These are phyloP conservation scores for Amphilophus citrinellus DNA, from an alignment of 2,113 vertebrate species.

Conservation along the genomic window DNA sequence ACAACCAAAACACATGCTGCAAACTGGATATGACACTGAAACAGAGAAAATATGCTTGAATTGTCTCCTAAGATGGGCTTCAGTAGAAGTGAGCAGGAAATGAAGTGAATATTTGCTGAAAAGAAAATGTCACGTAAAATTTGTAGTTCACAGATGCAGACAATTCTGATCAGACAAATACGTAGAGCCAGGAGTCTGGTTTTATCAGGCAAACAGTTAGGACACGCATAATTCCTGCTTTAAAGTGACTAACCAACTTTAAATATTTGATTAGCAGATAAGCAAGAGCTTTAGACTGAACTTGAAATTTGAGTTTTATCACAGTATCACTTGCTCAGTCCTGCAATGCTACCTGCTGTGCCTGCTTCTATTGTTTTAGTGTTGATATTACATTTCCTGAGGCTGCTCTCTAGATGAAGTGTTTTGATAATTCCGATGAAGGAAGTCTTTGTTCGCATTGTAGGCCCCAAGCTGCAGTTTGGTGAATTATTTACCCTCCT, in stretches of 20 bases:
- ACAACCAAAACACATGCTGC: background rate
- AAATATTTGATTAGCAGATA: conserved; percentile 6
- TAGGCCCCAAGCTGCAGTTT: conserved; percentile 25
- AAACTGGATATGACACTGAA: background rate
- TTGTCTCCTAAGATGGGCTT: background rate
- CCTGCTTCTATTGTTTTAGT: background rate
- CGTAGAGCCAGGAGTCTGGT: no score
- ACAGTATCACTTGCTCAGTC: conserved; percentile 3
- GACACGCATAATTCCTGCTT: background rate
- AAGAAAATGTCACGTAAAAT: background rate
- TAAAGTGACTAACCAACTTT: background rate
- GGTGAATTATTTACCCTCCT: conserved; percentile 71
- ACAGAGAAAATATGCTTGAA: conserved; percentile 1
- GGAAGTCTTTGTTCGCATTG: conserved; percentile 36
- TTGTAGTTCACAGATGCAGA: background rate
- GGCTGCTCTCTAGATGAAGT: conserved; percentile 10
- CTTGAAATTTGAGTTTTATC: conserved; percentile 11
- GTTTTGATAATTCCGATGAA: conserved; percentile 39
- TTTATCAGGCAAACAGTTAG: background rate
- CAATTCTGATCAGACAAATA: background rate
- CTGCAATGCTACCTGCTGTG: background rate
- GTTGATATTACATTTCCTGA: background rate
- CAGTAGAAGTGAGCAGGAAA: background rate
- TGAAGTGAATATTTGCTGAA: background rate
- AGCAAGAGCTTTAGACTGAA: background rate